Base-by-base conservation (phyloP, 2,797 vertebrate species). In the Esox masquinongy region DNA sequence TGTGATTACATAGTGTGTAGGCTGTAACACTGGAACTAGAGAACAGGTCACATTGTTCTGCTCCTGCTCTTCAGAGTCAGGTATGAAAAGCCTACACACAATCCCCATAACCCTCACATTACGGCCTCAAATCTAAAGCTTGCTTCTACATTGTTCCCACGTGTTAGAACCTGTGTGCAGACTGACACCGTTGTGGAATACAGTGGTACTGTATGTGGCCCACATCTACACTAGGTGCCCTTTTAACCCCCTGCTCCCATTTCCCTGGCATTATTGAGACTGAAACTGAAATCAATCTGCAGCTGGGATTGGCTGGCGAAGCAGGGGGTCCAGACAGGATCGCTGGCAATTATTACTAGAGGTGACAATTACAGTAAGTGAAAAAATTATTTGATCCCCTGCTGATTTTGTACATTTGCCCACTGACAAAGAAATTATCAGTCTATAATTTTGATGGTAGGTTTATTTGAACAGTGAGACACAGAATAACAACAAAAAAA, bases 281-380 rank as follows among this genome's bases (percentile, higher is more conserved):
- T 24, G 24, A n/a, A 9, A 71, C 50, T 71, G 36, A 69, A 17
- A 71, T 53, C 26, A 24, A 36, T n/a, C 70, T 24, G 6, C 29
- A 24, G 47, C 29, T 7, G n/a, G 11, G 56, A 7, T 61, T 14
- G 9, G 49, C 47, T 71, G 49, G 16, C 70, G 29, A 24, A 17
- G 47, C 16, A 17, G 47, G 50, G 67, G 36, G 39, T 29, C 31
- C 49, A 36, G 26, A 47, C 43, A 19, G 29, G 70, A 56, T 71
- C 70, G 5, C 70, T 36, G 5, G 64, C 16, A 47, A 47, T 47
- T 56, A 72, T 53, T 72, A 49, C 70, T 72, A n/a, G 26, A 22
- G 51, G 70, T 59, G 50, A 59, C 26, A n/a, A 72, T 53, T 31
- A 1, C n/a, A n/a, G n/a, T n/a, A n/a, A n/a, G n/a, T n/a, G n/a